These are phyloP conservation scores for Harpalus rubripes DNA, from an alignment of 2,888 invertebrate species.

Conservation along the genomic window DNA sequence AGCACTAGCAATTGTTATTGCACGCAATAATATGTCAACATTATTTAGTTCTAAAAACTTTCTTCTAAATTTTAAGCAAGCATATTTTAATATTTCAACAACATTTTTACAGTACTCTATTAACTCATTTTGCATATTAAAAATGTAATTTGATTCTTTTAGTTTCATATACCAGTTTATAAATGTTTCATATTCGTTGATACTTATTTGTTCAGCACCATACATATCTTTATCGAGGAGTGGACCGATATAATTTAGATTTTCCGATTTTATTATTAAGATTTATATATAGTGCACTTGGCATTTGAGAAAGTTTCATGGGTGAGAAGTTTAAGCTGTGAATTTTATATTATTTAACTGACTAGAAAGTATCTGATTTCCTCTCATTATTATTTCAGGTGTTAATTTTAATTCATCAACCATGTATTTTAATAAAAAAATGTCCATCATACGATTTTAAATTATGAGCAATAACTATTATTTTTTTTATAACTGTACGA, in stretches of 20 bases:
- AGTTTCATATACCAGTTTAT: neutral
- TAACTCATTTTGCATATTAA: conserved; percentile 6
- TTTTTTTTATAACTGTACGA: neutral
- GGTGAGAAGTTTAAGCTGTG: conserved; percentile 24
- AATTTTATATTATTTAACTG: conserved; percentile 9
- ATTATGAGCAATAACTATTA: conserved; percentile 9
- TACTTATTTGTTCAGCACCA: conserved; percentile 13
- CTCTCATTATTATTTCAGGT: conserved; percentile 9
- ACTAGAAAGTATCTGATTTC: conserved; percentile 7
- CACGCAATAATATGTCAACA: neutral
- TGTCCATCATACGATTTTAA: conserved; percentile 17
- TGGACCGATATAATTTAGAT: conserved; percentile 4
- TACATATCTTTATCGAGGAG: conserved; percentile 6
- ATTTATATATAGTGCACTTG: neutral
- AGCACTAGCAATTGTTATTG: conserved; percentile 6
- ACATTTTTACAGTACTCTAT: conserved; percentile 20
- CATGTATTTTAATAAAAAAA: conserved; percentile 23
- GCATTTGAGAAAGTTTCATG: conserved; percentile 21
- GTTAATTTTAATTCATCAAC: too few relatives aligned
- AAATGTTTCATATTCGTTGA: neutral
- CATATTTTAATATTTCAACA: neutral
- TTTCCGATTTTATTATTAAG: conserved; percentile 4
- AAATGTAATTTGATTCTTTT: conserved; percentile 2
- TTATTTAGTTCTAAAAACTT: conserved; percentile 25
- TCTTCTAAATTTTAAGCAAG: conserved; percentile 1